Base-by-base conservation (phyloP, 2,113 vertebrate species). In the Nesospiza acunhae region DNA sequence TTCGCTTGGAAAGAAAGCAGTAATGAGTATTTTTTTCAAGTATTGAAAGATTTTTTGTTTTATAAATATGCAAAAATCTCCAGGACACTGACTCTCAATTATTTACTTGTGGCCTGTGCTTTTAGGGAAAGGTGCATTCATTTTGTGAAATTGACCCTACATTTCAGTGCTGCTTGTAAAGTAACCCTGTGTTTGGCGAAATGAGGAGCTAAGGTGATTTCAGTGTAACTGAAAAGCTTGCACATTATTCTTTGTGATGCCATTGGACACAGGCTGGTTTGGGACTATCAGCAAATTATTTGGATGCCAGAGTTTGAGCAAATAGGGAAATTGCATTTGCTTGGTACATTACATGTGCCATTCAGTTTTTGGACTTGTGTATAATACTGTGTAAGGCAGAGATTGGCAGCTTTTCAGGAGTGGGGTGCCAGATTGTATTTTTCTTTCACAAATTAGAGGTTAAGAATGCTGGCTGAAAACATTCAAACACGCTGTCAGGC, bases 391-490 rank as follows among this genome's bases (percentile, higher is more conserved):
- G 74, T 85, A 89, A 96, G 91, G 81, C 93, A 95, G 81, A 84
- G 80, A 78, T 31, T 70, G 91, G 94, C 86, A 95, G 86, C 68
- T 94, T 90, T 86, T 94, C 79, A 90, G 64, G 76, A 86, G 24
- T 0, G 12, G 68, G 47, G 69, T 90, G 76, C 96, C 91, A 93
- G 89, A 87, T 41, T 90, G 68, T 95, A 93, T 93, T 97, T 94
- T 89, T 88, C 93, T 96, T 89, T 91, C 89, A 86, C 73, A 89
- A 86, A 84, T 74, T 67, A 78, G 84, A 84, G 94, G 93, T 92
- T 93, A 94, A 84, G 95, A 58, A 35, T 0, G 4, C 72, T 67
- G 68, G 59, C n/a, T 70, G 83, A 41, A 95, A 94, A 92, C 93
- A 93, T 41, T 89, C 14, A 47, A 31, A 26, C 3, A 4, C 0